Evolutionary conservation across 2,888 invertebrate genomes (phyloP).

Genomic region (Mactromeris polynyma): DNA sequence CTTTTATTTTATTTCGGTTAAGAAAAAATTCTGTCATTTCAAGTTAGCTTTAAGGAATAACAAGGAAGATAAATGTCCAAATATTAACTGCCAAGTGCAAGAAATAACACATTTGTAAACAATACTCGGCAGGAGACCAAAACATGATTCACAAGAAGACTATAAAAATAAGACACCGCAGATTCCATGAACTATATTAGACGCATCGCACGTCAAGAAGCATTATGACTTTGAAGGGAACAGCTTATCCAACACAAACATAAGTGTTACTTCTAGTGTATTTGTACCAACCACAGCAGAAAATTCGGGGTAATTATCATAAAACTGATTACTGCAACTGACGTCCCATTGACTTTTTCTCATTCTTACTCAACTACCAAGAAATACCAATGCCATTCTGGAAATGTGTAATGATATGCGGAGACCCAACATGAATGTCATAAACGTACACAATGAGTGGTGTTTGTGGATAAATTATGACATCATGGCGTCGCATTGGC

Average conservation of each 20-base stretch:
- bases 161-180: neutral
- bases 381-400: neutral
- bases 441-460: neutral
- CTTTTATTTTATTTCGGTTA: neutral
- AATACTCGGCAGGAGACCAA: neutral
- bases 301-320: neutral
- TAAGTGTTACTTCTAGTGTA: neutral
- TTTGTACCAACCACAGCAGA: neutral
- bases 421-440: neutral
- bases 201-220: neutral
- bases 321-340: neutral
- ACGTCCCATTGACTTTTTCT: neutral
- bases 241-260: neutral
- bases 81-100: neutral
- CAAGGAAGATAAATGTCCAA: conserved; percentile 28
- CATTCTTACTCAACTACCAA: neutral
- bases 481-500: neutral
- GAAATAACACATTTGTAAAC: conserved; percentile 5
- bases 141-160: neutral
- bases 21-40: conserved; percentile 18
- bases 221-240: neutral
- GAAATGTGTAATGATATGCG: neutral
- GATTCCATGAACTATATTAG: neutral
- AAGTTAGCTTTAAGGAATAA: neutral
- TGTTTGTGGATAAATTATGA: neutral